These are phyloP conservation scores for Mastomys natalensis DNA, from an alignment of 2,113 vertebrate species.

Conservation along the genomic window DNA sequence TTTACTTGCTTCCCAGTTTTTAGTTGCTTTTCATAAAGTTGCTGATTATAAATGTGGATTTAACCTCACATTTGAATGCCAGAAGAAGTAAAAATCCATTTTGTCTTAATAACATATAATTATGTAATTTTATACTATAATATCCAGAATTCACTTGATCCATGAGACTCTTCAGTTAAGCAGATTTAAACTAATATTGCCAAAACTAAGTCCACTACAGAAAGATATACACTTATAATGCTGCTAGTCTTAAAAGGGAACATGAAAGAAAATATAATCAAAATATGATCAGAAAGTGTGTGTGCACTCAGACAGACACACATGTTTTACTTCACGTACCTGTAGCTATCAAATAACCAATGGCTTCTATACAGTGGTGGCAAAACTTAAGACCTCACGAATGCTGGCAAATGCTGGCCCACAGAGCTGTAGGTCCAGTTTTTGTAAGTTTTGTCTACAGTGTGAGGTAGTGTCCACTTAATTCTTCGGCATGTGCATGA, in stretches of 20 bases:
- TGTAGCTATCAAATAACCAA: background rate
- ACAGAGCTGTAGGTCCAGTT: background rate
- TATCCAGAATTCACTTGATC: background rate
- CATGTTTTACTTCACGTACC: background rate
- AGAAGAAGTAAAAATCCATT: background rate
- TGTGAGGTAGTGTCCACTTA: background rate
- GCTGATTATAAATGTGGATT: background rate
- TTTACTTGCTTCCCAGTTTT: background rate
- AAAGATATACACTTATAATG: background rate
- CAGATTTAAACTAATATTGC: background rate
- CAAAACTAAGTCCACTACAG: background rate
- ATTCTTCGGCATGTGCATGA: background rate
- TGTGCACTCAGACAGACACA: background rate
- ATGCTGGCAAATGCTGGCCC: background rate
- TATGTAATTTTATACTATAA: background rate
- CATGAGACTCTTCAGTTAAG: background rate
- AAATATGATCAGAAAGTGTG: background rate
- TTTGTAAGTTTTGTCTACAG: background rate
- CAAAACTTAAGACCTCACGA: background rate
- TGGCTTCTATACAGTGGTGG: background rate
- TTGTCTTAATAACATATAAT: background rate
- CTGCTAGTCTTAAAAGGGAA: background rate
- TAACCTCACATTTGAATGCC: background rate
- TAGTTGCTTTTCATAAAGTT: background rate
- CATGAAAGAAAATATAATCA: background rate